Base-by-base conservation (phyloP, 2,888 invertebrate genomes). In the Lithophane socia region DNA sequence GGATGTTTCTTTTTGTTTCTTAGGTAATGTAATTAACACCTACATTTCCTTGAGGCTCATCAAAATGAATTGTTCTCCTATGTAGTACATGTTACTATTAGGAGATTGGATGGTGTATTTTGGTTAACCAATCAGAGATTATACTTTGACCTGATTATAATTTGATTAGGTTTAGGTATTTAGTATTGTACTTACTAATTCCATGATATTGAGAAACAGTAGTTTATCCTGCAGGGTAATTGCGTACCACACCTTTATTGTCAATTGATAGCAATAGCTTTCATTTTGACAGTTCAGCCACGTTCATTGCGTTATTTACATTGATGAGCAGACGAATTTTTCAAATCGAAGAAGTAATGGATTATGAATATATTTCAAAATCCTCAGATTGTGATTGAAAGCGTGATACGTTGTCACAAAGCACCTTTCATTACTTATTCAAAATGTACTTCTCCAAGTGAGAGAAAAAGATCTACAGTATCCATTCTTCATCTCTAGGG, bases 381-480 rank as follows among this genome's bases (percentile, higher is more conserved):
- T 37, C 37, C 37, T 37, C 37, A 37, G 5, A 37, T 37, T 37
- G 5, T 37, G 37, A 37, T 5, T 37, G 5, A 37, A 37, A 37
- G 37, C 5, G 37, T 37, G 37, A 0, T 37, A 37, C 37, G 37
- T 61, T 52, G 54, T 66, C 49, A 44, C 56, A 58, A 52, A 69
- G 60, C n/a, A 69, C 18, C 29, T 54, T 44, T 9, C 47, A 64
- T 75, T 75, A n/a, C n/a, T n/a, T n/a, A 82, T 64, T 66, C 78
- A 70, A 54, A 75, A 54, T 77, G 3, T 44, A 52, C 58, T 68
- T 61, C 69, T 73, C 56, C 58, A 37, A 61, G 56, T 52, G 12
- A 44, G 44, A 66, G 44, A 72, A 80, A 80, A 80, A 80, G 56
- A 84, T 83, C 56, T 83, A 83, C 66, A 83, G 65, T 58, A 73